phyloP scores from a whole-genome alignment of 2,113 vertebrate species.

The Leucosticte australis region DNA sequence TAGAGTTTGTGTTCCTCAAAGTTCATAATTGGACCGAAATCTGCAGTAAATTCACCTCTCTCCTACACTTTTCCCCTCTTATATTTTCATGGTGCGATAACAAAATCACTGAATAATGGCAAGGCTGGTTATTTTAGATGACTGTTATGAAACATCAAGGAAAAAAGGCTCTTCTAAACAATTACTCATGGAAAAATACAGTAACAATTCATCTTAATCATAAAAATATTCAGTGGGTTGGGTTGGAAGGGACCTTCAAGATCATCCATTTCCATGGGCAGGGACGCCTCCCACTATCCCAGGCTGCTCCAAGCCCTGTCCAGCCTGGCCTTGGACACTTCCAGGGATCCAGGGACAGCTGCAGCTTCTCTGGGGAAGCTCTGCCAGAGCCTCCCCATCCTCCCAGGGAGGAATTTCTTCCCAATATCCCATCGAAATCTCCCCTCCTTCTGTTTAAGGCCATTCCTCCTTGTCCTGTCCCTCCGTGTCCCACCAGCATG shows the following conservation, averaged over 20 bases:
- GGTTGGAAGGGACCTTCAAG: background rate
- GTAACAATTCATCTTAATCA: background rate
- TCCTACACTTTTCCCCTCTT: background rate
- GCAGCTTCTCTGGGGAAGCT: background rate
- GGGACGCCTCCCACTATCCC: accelerated
- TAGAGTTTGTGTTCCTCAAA: background rate
- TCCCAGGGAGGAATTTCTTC: background rate
- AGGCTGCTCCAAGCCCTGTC: accelerated
- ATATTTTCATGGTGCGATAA: background rate
- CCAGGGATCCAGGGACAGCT: background rate
- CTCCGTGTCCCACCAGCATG: accelerated
- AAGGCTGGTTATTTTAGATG: background rate
- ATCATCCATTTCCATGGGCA: background rate
- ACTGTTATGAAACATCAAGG: accelerated
- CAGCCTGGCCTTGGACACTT: background rate
- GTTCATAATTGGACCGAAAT: background rate
- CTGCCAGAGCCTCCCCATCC: accelerated
- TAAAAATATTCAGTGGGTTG: background rate
- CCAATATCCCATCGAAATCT: background rate
- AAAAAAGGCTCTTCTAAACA: background rate
- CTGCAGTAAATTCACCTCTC: background rate
- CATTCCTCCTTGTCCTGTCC: background rate
- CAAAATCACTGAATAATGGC: background rate
- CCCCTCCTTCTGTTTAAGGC: background rate
- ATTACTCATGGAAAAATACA: background rate